These are phyloP conservation scores for Scaptomyza parva DNA, from an alignment of 2,888 invertebrate genomes.

Conservation along the genomic window DNA sequence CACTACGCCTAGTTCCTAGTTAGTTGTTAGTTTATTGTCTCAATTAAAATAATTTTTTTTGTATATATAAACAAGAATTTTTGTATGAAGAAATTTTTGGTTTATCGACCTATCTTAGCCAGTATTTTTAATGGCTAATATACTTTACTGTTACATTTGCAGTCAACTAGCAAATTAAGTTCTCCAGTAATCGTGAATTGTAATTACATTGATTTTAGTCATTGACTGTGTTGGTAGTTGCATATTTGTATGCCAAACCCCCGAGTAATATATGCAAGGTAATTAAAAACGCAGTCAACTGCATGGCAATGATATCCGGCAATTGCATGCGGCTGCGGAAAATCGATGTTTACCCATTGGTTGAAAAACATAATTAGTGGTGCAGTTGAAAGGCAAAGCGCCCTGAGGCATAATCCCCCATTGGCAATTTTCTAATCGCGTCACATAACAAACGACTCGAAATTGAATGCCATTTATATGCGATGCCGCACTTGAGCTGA, in stretches of 20 bases:
- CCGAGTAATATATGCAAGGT: slow-evolving; percentile 41
- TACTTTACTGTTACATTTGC: neutral
- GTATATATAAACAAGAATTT: neutral
- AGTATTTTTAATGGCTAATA: neutral
- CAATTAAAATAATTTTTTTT: slow-evolving; percentile 13
- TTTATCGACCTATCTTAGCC: too few relatives aligned
- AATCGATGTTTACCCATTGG: slow-evolving; percentile 8
- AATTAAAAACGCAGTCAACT: slow-evolving; percentile 57
- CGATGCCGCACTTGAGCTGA: slow-evolving; percentile 53
- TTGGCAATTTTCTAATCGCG: slow-evolving; percentile 53
- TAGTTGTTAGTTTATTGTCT: slow-evolving; percentile 17
- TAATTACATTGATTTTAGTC: neutral
- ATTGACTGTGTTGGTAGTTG: slow-evolving; percentile 14
- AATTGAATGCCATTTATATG: slow-evolving; percentile 70
- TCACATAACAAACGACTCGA: slow-evolving; percentile 55
- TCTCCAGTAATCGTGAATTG: neutral
- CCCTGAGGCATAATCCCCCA: neutral
- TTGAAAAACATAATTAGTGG: slow-evolving; percentile 41
- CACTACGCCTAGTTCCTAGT: slow-evolving; percentile 62
- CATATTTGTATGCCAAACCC: slow-evolving; percentile 6
- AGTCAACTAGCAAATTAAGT: neutral
- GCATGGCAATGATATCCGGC: slow-evolving; percentile 31
- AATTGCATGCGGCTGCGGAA: slow-evolving; percentile 17
- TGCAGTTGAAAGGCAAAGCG: slow-evolving; percentile 3
- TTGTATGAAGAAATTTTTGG: too few relatives aligned